Percentiles rank a stretch among this genome's conserved stretches.
These are phyloP conservation scores for Sebastes alutus DNA, from an alignment of 2,797 vertebrate genomes.

Conservation along the genomic window DNA sequence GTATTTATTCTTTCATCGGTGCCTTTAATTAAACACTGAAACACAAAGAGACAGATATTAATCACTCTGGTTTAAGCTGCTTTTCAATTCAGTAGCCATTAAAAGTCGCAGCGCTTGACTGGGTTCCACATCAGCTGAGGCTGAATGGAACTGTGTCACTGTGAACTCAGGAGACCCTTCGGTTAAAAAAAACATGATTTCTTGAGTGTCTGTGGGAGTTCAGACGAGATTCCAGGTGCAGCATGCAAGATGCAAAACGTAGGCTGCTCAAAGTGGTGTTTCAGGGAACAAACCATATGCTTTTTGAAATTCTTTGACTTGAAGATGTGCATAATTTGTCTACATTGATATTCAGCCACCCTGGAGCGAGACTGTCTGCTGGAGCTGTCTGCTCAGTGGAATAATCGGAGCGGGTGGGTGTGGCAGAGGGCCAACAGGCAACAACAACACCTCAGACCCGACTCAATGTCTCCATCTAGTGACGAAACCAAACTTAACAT, in stretches of 20 bases:
- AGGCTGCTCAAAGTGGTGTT: slow-evolving; percentile 6
- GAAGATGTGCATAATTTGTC: slow-evolving; percentile 52
- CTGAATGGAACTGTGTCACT: slow-evolving; percentile 35
- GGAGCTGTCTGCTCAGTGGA: slow-evolving; percentile 62
- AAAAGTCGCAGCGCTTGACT: slow-evolving; percentile 49
- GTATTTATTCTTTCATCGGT: slow-evolving; percentile 45
- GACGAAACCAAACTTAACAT: neutral
- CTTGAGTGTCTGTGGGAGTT: neutral
- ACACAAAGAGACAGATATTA: slow-evolving; percentile 59
- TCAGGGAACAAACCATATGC: neutral
- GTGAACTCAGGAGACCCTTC: slow-evolving; percentile 29
- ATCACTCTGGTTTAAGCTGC: slow-evolving; percentile 55
- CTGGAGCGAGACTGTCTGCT: slow-evolving; percentile 54
- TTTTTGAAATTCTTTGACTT: slow-evolving; percentile 32
- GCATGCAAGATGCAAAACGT: neutral
- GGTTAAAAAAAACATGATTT: neutral
- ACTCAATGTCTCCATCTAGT: slow-evolving; percentile 67
- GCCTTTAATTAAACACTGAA: slow-evolving; percentile 70
- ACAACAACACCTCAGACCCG: slow-evolving; percentile 1
- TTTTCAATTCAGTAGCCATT: slow-evolving; percentile 62
- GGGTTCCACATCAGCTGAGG: slow-evolving; percentile 33
- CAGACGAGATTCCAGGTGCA: slow-evolving; percentile 6
- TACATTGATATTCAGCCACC: slow-evolving; percentile 43
- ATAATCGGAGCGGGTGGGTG: slow-evolving; percentile 69
- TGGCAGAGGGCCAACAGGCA: slow-evolving; percentile 55